Conservation (phyloP, 1,140 invertebrate species). For the Drosophila tropicalis region DNA sequence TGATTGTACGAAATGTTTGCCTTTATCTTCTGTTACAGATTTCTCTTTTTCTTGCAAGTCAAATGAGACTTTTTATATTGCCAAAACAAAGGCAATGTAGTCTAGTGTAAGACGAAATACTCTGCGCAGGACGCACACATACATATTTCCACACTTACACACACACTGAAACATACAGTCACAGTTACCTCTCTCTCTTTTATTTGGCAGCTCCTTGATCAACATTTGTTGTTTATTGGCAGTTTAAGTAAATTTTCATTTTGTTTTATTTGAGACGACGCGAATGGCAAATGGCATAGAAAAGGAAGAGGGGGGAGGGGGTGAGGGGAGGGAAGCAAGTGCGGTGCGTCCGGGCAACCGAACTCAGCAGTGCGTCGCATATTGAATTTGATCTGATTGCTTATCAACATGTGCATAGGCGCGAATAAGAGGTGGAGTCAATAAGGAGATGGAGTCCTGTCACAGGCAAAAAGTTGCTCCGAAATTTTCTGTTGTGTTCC, state of each 20-base stretch:
- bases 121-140: not conserved
- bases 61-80: slow-evolving; percentile 5
- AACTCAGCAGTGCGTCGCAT: slow-evolving; percentile 50
- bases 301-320: slow-evolving; percentile 12
- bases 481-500: slow-evolving; percentile 30
- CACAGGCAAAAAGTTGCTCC: slow-evolving; percentile 38
- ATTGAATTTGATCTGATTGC: slow-evolving; percentile 67
- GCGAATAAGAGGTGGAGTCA: not conserved
- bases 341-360: not conserved
- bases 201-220: slow-evolving; percentile 23
- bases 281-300: slow-evolving; percentile 23
- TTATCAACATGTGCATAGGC: slow-evolving; percentile 27
- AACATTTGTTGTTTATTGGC: slow-evolving; percentile 77
- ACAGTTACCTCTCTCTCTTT: not conserved
- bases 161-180: not conserved
- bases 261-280: slow-evolving; percentile 63
- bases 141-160: not conserved
- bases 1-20: not conserved
- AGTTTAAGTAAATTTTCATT: slow-evolving; percentile 76
- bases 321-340: not conserved
- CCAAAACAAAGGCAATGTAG: not conserved
- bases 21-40: not conserved
- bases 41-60: not conserved
- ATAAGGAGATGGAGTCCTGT: slow-evolving; percentile 25
- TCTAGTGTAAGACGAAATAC: slow-evolving; percentile 7